Conservation (phyloP, 2,113 vertebrate species). For the Chaetorhynchus papuensis region DNA sequence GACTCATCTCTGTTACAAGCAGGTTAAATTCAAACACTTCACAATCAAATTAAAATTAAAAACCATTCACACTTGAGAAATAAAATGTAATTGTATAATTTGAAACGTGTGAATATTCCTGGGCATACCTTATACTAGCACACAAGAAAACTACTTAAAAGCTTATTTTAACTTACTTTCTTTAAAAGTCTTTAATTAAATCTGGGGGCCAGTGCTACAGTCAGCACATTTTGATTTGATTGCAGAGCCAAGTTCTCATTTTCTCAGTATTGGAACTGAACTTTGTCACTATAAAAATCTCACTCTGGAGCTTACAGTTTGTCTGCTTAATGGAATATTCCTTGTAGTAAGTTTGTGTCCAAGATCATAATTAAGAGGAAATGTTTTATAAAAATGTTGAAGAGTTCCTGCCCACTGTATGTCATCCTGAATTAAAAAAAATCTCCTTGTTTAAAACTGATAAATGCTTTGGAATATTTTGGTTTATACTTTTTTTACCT, state of each 20-base stretch:
- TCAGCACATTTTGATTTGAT: not conserved
- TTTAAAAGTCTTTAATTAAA: not conserved
- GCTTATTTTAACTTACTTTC: not conserved
- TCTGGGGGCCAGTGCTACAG: not conserved
- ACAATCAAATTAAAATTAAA: not conserved
- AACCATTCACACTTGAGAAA: not conserved
- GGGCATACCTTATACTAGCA: not conserved
- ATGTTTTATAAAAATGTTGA: not conserved
- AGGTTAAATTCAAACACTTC: not conserved
- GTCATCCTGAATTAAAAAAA: not conserved
- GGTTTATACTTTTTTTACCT: not conserved
- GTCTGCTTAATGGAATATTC: not conserved
- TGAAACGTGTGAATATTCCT: not conserved
- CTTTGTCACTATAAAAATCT: not conserved
- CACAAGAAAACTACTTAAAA: not conserved
- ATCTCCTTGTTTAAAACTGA: not conserved
- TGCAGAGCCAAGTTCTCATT: not conserved
- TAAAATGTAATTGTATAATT: rapidly evolving
- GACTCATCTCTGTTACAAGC: not conserved
- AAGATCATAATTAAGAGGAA: not conserved
- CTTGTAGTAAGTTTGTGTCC: not conserved
- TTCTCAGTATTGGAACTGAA: not conserved
- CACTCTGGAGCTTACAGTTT: not conserved
- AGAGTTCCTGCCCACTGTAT: not conserved
- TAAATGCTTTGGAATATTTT: not conserved